Base-by-base conservation (phyloP, 2,888 invertebrate species). In the Heliconius hortense region DNA sequence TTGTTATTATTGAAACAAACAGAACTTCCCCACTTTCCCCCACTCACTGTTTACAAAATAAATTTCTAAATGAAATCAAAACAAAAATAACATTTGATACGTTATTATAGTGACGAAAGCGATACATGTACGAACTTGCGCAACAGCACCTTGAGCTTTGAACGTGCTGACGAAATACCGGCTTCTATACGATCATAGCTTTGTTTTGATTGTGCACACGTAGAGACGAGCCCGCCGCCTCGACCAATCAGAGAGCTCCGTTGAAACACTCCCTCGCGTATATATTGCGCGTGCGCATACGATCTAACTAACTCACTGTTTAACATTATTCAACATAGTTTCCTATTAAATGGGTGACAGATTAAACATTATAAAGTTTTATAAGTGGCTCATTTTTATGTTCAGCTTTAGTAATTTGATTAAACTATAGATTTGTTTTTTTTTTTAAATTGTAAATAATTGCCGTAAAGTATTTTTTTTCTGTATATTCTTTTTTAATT, bases 391-490 rank as follows among this genome's bases (percentile, higher is more conserved):
- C 85, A 92, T 95, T 90, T 90, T 93, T 85, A 82, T 94, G 82
- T 91, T 93, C 86, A 90, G 95, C 85, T 92, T 95, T 89, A 92
- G 95, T 92, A 90, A 94, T 94, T 88, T 89, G 48, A 88, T 89
- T 81, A 84, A 87, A 84, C 88, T 89, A 86, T 90, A 89, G 84
- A 13, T 66, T 39, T 35, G 0, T 71, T 72, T 59, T 73, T 31
- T 73, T 63, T 48, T 75, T 73, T 72, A 2, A 48, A 76, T 73
- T 26, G 73, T 63, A 31, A 56, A 48, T 53, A 66, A 78, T 78
- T 74, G 69, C 77, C 78, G 66, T 74, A 76, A 75, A 77, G 74
- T 78, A 79, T 79, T 77, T 78, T 71, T 72, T 76, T 75, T 76
- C 73, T 70, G 79, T 80, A 80, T 76, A 78, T 81, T 21, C 31